Evolutionary conservation across 2,888 invertebrate species (phyloP), one percentile per base, ranked within the genome.

Genomic region (Anoplius nigerrimus): DNA sequence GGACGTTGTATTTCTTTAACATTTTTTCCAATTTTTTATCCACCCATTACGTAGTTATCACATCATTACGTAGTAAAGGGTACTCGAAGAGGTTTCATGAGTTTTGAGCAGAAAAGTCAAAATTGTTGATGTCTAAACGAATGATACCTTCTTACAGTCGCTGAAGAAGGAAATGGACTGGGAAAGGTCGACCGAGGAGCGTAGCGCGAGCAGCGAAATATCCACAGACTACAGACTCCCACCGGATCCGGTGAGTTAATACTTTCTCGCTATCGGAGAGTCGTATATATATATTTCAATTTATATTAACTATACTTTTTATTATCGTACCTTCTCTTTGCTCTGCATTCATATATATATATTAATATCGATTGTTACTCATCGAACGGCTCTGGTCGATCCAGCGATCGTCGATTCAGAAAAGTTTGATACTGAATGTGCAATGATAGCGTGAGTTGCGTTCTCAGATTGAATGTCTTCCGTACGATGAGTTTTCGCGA

Each of bases 161-260:
- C 90, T 96, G 86, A 96, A 96, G 89, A 96, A 96, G 90, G 96
- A 96, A 92, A 93, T 94, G 83, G 96, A 95, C 87, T 96, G 95
- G 94, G 94, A 94, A 84, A 90, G 94, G 86, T 92, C 91, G 83
- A 89, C 89, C 78, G 92, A 93, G 83, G 96, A 95, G 83, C 95
- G 95, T 66, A 95, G 94, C 89, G 92, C 92, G 84, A 92, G 92
- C 83, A 94, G 93, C 74, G 95, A 95, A 89, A 91, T 93, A 88
- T 92, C 93, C 78, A 91, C 93, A 62, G 95, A 96, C 78, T 95
- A 95, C 89, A 92, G 95, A 89, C 93, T 95, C 90, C 93, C 93
- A 78, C 86, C 95, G 94, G 95, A 96, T 90, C 93, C 95, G 91
- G 95, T 96, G 90, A 93, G 95, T 88, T 66, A 69, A 57, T 71